These are phyloP conservation scores for Anthophora plumipes DNA, from an alignment of 2,888 invertebrate genomes.

Conservation along the genomic window DNA sequence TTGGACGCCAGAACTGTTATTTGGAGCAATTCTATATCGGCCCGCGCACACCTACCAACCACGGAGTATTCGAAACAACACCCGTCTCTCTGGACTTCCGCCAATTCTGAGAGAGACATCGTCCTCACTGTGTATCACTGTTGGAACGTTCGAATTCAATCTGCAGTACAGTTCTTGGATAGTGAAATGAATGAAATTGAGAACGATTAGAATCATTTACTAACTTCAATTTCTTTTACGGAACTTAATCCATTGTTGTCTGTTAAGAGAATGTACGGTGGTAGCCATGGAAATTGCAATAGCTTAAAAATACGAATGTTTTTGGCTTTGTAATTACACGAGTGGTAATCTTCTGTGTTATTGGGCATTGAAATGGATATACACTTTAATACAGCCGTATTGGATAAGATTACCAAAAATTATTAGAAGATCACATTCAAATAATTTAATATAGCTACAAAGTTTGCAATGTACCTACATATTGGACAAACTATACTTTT, in stretches of 20 bases:
- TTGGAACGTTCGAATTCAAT: slow-evolving; percentile 66
- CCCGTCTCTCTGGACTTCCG: slow-evolving; percentile 70
- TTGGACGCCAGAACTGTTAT: slow-evolving; percentile 63
- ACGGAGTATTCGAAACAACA: slow-evolving; percentile 58
- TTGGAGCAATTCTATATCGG: slow-evolving; percentile 69
- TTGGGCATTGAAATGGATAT: no score
- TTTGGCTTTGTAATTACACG: no score
- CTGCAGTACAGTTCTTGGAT: slow-evolving; percentile 50
- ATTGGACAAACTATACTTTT: no score
- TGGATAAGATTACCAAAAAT: no score
- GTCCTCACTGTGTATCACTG: slow-evolving; percentile 22
- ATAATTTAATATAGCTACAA: no score
- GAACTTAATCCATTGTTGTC: neutral
- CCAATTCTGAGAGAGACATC: slow-evolving; percentile 66
- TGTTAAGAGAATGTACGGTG: neutral
- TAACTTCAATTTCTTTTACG: slow-evolving; percentile 47
- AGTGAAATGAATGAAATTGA: slow-evolving; percentile 19
- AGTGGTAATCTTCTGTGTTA: no score
- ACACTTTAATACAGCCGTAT: no score
- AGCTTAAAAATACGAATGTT: no score
- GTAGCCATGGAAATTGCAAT: no score
- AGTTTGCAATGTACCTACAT: no score
- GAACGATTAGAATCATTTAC: slow-evolving; percentile 1
- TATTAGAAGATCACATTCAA: no score
- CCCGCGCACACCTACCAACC: slow-evolving; percentile 59